phyloP scores from a whole-genome alignment of 2,113 vertebrate species.

The Climacteris rufus region DNA sequence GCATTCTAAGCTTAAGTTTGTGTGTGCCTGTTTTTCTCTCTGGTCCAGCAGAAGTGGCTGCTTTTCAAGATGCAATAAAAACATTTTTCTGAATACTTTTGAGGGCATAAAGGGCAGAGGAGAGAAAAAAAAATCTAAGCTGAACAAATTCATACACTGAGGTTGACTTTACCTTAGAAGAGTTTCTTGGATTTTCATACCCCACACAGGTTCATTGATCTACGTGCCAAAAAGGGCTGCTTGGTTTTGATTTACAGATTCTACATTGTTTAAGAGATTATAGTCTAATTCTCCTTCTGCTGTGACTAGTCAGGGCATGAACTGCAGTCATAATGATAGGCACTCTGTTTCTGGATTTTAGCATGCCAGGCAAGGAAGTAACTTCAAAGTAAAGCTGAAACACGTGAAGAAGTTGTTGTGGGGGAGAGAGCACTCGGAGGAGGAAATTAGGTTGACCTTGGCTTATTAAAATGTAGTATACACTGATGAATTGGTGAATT shows the following conservation, averaged over 20 bases:
- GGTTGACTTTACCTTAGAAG: background rate
- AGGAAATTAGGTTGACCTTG: conserved; percentile 7
- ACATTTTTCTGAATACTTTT: background rate
- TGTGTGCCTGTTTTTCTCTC: background rate
- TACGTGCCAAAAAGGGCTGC: conserved; percentile 1
- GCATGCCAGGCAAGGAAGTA: conserved; percentile 40
- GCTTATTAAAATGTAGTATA: background rate
- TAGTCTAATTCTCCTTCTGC: conserved; percentile 27
- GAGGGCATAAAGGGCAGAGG: background rate
- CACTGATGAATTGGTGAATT: background rate
- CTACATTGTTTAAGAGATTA: conserved; percentile 54
- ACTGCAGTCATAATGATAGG: conserved; percentile 14
- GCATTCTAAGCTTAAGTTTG: background rate
- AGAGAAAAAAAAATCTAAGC: background rate
- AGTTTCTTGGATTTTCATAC: background rate
- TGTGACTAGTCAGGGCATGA: conserved; percentile 48
- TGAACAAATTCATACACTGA: background rate
- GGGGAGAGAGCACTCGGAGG: background rate
- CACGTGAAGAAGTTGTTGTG: background rate
- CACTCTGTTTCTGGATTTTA: conserved; percentile 30
- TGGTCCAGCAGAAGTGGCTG: background rate
- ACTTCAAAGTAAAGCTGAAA: conserved; percentile 54
- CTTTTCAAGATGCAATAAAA: background rate
- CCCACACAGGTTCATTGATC: background rate
- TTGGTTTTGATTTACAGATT: conserved; percentile 53